These are phyloP conservation scores for Kobus ellipsiprymnus DNA, from an alignment of 2,113 vertebrate genomes.

Conservation along the genomic window DNA sequence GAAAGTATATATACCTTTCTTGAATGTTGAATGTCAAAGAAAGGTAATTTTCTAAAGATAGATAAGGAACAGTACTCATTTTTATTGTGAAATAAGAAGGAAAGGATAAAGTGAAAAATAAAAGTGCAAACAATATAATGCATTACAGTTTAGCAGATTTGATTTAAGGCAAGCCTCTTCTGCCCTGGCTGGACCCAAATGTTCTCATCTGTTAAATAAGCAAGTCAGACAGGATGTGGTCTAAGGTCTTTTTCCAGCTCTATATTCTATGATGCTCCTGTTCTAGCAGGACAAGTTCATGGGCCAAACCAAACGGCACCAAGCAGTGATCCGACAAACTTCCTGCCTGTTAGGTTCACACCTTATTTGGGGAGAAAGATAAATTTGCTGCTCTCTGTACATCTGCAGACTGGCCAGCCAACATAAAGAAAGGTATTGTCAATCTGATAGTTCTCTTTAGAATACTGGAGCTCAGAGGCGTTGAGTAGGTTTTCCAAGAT, in stretches of 20 bases:
- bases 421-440: background rate
- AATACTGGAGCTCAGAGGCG: background rate
- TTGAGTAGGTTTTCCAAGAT: background rate
- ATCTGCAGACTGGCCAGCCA: background rate
- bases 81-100: conserved; percentile 54
- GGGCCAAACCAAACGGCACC: background rate
- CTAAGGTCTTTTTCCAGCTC: background rate
- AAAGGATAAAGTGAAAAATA: conserved; percentile 55
- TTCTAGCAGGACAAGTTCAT: background rate
- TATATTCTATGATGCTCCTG: background rate
- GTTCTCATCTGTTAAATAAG: conserved; percentile 40
- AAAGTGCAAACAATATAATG: conserved; percentile 28
- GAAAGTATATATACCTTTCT: conserved; percentile 44
- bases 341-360: background rate
- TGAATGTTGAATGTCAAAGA: conserved; percentile 56
- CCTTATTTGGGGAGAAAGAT: background rate
- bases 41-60: conserved; percentile 63
- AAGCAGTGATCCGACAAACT: background rate
- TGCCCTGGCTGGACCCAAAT: conserved; percentile 26
- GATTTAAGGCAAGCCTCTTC: conserved; percentile 49
- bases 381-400: background rate
- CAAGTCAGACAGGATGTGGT: background rate
- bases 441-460: background rate
- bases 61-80: conserved; percentile 49
- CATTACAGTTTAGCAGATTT: conserved; percentile 35